Percentiles rank a stretch among this genome's conserved stretches.
These are phyloP conservation scores for Microcebus lehilahytsara DNA, from an alignment of 2,113 vertebrate species.

Conservation along the genomic window DNA sequence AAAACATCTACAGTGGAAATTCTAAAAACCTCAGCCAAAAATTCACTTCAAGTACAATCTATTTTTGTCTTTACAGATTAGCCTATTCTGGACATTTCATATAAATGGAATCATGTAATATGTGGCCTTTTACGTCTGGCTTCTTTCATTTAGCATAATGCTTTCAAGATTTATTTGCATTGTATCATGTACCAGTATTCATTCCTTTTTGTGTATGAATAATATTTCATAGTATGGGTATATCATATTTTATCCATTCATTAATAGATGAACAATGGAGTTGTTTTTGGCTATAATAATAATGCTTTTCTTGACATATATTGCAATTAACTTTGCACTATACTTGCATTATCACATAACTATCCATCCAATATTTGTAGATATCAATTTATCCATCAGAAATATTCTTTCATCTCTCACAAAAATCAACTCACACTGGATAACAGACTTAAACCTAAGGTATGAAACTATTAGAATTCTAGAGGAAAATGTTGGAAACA, in stretches of 20 bases:
- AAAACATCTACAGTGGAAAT: not conserved
- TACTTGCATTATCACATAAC: not conserved
- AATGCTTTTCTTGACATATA: not conserved
- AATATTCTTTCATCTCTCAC: not conserved
- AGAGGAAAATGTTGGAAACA: no score
- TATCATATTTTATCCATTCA: not conserved
- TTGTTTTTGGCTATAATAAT: not conserved
- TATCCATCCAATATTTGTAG: not conserved
- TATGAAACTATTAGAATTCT: no score
- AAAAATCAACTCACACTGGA: no score
- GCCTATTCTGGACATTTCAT: not conserved
- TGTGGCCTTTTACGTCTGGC: not conserved
- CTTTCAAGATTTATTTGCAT: not conserved
- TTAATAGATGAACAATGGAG: not conserved
- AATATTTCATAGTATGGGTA: not conserved
- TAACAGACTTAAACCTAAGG: no score
- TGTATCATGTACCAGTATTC: not conserved
- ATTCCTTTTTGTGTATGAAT: not conserved
- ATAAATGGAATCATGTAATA: not conserved
- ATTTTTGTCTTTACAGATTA: not conserved
- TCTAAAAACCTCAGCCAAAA: not conserved
- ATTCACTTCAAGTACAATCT: not conserved
- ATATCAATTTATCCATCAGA: not conserved
- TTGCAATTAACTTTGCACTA: not conserved
- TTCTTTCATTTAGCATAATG: not conserved